Evolutionary conservation across 1,140 invertebrate species (phyloP).

Genomic region (Caenorhabditis elegans): DNA sequence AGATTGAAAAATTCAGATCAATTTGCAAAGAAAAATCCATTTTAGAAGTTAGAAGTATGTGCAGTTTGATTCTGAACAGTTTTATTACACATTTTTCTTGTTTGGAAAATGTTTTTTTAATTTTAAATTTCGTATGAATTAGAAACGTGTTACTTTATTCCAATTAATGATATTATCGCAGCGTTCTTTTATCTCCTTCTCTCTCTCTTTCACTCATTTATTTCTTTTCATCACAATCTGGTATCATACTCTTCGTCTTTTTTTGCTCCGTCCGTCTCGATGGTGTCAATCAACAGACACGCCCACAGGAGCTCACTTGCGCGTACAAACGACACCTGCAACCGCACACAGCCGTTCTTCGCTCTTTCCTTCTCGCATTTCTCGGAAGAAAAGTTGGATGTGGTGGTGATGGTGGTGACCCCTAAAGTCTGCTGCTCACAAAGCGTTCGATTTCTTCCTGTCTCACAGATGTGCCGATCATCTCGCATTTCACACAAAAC

Average conservation of each 20-base stretch:
- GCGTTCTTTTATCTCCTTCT: neutral
- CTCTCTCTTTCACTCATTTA: neutral
- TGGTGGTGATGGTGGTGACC: neutral
- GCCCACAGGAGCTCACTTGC: neutral
- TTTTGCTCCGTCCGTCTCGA: neutral
- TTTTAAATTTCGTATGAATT: too few species aligned
- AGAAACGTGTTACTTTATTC: too few species aligned
- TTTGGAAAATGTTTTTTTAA: too few species aligned
- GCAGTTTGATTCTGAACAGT: too few species aligned
- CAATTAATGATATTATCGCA: too few species aligned
- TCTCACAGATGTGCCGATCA: conserved; percentile 16
- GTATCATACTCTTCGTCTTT: neutral
- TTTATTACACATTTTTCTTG: too few species aligned
- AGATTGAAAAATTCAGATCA: too few species aligned
- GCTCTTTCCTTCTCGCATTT: conserved; percentile 9
- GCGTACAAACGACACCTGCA: conserved; percentile 28
- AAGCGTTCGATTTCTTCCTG: conserved; percentile 28
- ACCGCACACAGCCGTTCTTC: neutral
- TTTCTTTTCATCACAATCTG: neutral
- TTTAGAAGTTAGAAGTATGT: too few species aligned
- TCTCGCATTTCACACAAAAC: conserved; percentile 26
- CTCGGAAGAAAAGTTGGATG: conserved; percentile 17
- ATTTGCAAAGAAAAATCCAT: too few species aligned
- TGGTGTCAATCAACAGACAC: neutral
- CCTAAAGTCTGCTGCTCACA: neutral